Conservation (phyloP, 2,888 invertebrate species). For the Prenolepis imparis region DNA sequence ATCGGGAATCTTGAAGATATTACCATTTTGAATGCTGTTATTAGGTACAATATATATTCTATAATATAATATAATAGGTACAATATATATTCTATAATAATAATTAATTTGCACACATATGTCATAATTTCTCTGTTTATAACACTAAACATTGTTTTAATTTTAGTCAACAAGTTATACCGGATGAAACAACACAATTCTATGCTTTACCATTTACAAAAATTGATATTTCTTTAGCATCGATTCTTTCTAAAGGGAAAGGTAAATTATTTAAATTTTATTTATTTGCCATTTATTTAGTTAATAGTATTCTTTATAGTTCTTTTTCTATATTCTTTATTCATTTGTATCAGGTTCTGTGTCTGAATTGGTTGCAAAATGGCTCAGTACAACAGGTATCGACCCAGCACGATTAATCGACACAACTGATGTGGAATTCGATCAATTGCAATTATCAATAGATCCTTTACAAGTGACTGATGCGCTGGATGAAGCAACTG, state of each 20-base stretch:
- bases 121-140: not conserved
- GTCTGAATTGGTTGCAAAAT: constrained; percentile 95
- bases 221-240: constrained; percentile 83
- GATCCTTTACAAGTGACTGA: constrained; percentile 73
- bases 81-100: constrained; percentile 49
- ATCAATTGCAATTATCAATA: constrained; percentile 73
- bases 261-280: constrained; percentile 76
- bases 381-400: constrained; percentile 92
- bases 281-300: not conserved
- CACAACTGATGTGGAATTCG: constrained; percentile 83
- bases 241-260: constrained; percentile 85
- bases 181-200: constrained; percentile 80
- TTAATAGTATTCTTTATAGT: not conserved
- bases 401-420: constrained; percentile 88
- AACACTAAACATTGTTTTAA: constrained; percentile 16
- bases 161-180: constrained; percentile 78
- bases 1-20: constrained; percentile 96
- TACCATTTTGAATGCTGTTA: constrained; percentile 92
- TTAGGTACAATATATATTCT: constrained; percentile 82
- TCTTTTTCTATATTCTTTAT: not conserved
- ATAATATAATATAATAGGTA: no score
- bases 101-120: not conserved
- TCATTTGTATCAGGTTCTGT: constrained; percentile 90
- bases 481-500: constrained; percentile 77
- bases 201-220: constrained; percentile 80